phyloP scores from a whole-genome alignment of 2,113 vertebrate species.

The Xiphophorus hellerii region DNA sequence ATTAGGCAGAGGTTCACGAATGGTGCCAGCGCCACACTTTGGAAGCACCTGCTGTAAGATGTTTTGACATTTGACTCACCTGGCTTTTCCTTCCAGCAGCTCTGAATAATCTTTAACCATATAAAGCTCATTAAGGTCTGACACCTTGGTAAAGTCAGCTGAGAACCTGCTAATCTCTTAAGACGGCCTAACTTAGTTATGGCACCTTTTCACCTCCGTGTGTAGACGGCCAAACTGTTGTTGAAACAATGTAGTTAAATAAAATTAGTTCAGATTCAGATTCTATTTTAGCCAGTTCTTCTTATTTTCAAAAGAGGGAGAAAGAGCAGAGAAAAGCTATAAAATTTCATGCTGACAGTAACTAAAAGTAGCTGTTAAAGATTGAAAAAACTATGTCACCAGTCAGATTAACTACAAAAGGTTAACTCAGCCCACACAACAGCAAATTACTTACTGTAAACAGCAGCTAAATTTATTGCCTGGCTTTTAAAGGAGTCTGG shows the following conservation, averaged over 20 bases:
- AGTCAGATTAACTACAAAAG: background rate
- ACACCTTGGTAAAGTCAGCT: background rate
- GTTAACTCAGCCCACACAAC: background rate
- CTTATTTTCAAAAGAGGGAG: background rate
- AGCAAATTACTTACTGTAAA: background rate
- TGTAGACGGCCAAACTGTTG: no score
- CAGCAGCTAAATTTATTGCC: background rate
- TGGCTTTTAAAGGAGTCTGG: background rate
- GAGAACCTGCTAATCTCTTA: background rate
- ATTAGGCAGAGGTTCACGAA: no score
- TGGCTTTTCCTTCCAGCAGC: background rate
- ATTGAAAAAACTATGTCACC: background rate
- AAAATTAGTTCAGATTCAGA: no score
- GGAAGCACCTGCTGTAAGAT: background rate
- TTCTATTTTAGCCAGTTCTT: no score
- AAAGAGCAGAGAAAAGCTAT: background rate
- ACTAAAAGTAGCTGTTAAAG: background rate
- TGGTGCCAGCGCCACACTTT: no score
- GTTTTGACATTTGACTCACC: background rate
- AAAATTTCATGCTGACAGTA: background rate
- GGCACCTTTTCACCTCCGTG: no score
- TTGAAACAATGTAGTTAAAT: no score
- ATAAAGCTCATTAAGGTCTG: background rate
- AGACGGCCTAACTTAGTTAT: background rate
- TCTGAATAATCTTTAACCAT: background rate